Conservation (phyloP, 1,140 invertebrate species). For the Lordiphosa collinella region DNA sequence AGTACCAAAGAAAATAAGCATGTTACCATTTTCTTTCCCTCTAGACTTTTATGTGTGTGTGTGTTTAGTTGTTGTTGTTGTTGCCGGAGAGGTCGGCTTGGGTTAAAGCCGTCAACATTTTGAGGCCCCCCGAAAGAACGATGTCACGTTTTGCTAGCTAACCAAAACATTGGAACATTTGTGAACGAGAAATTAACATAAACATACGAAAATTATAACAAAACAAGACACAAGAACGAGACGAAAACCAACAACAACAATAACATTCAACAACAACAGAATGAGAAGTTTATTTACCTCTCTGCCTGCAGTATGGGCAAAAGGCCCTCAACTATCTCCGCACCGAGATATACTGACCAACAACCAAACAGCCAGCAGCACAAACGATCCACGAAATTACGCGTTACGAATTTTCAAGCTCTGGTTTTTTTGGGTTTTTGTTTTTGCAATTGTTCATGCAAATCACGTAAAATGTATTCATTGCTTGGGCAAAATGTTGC, state of each 20-base stretch:
- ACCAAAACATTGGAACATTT: neutral
- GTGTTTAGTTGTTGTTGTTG: no score
- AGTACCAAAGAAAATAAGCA: no score
- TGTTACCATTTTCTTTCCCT: no score
- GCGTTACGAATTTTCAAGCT: constrained; percentile 18
- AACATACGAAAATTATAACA: constrained; percentile 39
- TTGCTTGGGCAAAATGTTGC: constrained; percentile 29
- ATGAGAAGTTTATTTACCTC: constrained; percentile 38
- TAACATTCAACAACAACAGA: neutral
- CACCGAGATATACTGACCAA: neutral
- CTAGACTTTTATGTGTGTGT: no score
- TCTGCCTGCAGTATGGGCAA: neutral
- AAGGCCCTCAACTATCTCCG: constrained; percentile 4
- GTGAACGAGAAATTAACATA: constrained; percentile 26
- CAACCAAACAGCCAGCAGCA: neutral
- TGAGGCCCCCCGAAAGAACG: constrained; percentile 21
- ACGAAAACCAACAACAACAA: neutral
- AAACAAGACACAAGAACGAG: constrained; percentile 22
- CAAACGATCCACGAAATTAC: constrained; percentile 13
- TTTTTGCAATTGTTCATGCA: constrained; percentile 43
- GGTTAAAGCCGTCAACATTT: constrained; percentile 44
- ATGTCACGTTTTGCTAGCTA: constrained; percentile 39
- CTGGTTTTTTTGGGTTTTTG: constrained; percentile 5
- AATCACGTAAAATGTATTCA: constrained; percentile 58
- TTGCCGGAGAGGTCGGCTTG: constrained; percentile 26